phyloP scores from a whole-genome alignment of 2,113 vertebrate genomes.

The Sinocyclocheilus anophthalmus region DNA sequence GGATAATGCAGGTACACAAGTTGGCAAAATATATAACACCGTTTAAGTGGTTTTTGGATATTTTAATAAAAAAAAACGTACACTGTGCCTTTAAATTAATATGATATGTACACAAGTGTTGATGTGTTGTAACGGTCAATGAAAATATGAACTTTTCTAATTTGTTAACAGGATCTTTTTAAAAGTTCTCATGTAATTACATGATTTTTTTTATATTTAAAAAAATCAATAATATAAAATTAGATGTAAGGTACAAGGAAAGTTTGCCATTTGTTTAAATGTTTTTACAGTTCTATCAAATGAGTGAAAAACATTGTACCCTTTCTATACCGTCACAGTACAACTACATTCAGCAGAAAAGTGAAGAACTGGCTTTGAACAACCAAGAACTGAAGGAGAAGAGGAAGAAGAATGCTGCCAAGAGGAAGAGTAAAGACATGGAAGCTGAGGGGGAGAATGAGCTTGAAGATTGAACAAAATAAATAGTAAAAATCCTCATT shows the following conservation, averaged over 20 bases:
- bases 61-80: no score
- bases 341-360: slow-evolving; percentile 75
- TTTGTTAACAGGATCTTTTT: no score
- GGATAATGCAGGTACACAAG: no score
- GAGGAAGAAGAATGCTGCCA: slow-evolving; percentile 71
- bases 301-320: background rate
- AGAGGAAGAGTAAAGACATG: slow-evolving; percentile 71
- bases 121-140: background rate
- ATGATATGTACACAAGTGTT: background rate
- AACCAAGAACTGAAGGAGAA: slow-evolving; percentile 70
- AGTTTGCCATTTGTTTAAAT: background rate
- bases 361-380: slow-evolving; percentile 68
- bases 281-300: background rate
- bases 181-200: no score
- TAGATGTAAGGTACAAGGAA: background rate
- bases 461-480: background rate
- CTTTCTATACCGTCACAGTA: slow-evolving; percentile 65
- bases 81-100: background rate
- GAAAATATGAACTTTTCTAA: background rate
- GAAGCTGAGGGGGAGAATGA: slow-evolving; percentile 47
- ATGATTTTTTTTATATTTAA: no score
- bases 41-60: no score
- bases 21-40: no score
- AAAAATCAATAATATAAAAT: no score
- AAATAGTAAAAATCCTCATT: background rate